phyloP scores from a whole-genome alignment of 2,113 vertebrate genomes.

The Macrotus californicus region DNA sequence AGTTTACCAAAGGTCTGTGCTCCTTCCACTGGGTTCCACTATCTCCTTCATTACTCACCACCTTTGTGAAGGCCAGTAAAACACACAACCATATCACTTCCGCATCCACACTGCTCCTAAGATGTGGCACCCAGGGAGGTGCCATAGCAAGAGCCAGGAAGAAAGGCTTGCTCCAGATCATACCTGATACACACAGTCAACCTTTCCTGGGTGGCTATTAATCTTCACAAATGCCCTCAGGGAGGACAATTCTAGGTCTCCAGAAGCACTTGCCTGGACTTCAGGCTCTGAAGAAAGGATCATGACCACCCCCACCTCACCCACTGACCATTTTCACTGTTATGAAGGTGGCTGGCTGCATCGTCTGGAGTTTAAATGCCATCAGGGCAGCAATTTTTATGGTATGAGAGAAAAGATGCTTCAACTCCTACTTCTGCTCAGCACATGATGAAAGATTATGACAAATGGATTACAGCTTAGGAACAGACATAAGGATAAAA shows the following conservation, averaged over 20 bases:
- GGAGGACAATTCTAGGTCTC: slow-evolving; percentile 9
- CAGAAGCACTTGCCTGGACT: neutral
- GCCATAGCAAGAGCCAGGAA: neutral
- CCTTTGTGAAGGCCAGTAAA: neutral
- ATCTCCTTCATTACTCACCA: neutral
- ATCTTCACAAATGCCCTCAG: neutral
- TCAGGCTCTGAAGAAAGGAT: slow-evolving; percentile 29
- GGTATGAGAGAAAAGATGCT: slow-evolving; percentile 52
- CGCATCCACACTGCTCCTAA: neutral
- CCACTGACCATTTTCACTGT: neutral
- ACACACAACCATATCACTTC: neutral
- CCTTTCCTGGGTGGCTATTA: neutral
- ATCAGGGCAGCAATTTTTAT: slow-evolving; percentile 55
- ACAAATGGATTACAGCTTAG: slow-evolving; percentile 76
- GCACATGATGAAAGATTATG: slow-evolving; percentile 67
- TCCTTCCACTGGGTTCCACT: neutral
- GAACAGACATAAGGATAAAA: slow-evolving; percentile 72
- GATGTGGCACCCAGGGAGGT: neutral
- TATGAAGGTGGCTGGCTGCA: slow-evolving; percentile 34
- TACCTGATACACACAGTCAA: neutral
- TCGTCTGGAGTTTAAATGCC: slow-evolving; percentile 64
- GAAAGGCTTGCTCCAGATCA: neutral
- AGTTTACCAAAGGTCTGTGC: neutral
- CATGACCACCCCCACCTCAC: neutral
- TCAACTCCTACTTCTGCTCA: slow-evolving; percentile 63